These are phyloP conservation scores for Physocephala rufipes DNA, from an alignment of 2,888 invertebrate species.

Conservation along the genomic window DNA sequence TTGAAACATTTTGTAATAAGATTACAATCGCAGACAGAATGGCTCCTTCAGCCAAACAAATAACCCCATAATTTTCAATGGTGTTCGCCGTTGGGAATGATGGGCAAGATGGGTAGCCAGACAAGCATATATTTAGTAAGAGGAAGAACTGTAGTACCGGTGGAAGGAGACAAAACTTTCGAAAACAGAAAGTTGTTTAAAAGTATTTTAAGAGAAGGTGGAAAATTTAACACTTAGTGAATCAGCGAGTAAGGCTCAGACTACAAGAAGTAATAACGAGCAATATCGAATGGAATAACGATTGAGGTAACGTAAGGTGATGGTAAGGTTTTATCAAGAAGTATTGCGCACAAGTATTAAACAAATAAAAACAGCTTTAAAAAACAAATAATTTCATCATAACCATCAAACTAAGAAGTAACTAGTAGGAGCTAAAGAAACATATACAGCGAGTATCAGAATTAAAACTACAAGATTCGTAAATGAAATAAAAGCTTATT, in stretches of 20 bases:
- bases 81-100: neutral
- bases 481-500: too few relatives aligned
- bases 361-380: too few relatives aligned
- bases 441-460: too few relatives aligned
- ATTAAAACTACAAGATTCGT: too few relatives aligned
- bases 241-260: neutral
- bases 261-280: neutral
- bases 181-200: neutral
- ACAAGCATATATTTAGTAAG: neutral
- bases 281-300: too few relatives aligned
- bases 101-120: neutral
- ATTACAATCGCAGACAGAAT: slow-evolving; percentile 61
- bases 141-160: neutral
- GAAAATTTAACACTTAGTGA: neutral
- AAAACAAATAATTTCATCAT: too few relatives aligned
- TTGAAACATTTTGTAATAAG: slow-evolving; percentile 44
- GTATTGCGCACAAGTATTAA: too few relatives aligned
- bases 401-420: too few relatives aligned
- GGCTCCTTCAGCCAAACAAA: slow-evolving; percentile 47
- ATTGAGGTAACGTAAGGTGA: too few relatives aligned
- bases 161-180: neutral
- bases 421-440: too few relatives aligned
- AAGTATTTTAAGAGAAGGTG: neutral
- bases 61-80: neutral
- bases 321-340: too few relatives aligned